Evolutionary conservation across 2,797 vertebrate genomes (phyloP).

Genomic region (Gymnoscopelus microlampas): DNA sequence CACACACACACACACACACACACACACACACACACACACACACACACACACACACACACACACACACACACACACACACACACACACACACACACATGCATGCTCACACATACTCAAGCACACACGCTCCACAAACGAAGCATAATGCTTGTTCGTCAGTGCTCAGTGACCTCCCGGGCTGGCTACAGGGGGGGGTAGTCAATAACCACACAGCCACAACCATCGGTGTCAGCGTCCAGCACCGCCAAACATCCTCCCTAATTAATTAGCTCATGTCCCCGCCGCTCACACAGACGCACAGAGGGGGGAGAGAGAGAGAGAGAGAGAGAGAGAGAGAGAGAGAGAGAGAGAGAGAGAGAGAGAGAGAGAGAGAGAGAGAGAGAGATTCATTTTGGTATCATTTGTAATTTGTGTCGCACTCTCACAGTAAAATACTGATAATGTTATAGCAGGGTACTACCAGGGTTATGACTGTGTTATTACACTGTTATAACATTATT

Average conservation of each 20-base stretch:
- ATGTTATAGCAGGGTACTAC: too few relatives aligned
- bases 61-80: constrained; percentile 2
- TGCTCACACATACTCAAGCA: constrained; percentile 53
- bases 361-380: constrained; percentile 66
- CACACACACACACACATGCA: background rate
- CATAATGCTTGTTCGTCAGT: constrained; percentile 70
- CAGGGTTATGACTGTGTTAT: too few relatives aligned
- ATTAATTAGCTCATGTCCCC: constrained; percentile 78
- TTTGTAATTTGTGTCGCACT: too few relatives aligned
- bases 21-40: background rate
- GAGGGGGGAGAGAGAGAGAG: constrained; percentile 47
- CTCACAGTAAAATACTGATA: too few relatives aligned
- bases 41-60: too few relatives aligned
- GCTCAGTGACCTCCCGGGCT: constrained; percentile 72
- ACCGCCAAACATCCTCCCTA: constrained; percentile 70
- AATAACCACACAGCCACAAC: constrained; percentile 78
- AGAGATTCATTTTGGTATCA: constrained; percentile 41
- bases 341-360: constrained; percentile 70
- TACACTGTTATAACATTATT: too few relatives aligned
- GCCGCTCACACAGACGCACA: constrained; percentile 41
- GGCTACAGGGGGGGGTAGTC: constrained; percentile 65
- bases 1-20: background rate
- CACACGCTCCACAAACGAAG: constrained; percentile 52
- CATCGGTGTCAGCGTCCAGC: constrained; percentile 74
- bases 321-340: constrained; percentile 70